Percentiles rank a stretch among this genome's conserved stretches.
phyloP scores from a whole-genome alignment of 92 coral and sea anemone genomes.

The Diadumene lineata region DNA sequence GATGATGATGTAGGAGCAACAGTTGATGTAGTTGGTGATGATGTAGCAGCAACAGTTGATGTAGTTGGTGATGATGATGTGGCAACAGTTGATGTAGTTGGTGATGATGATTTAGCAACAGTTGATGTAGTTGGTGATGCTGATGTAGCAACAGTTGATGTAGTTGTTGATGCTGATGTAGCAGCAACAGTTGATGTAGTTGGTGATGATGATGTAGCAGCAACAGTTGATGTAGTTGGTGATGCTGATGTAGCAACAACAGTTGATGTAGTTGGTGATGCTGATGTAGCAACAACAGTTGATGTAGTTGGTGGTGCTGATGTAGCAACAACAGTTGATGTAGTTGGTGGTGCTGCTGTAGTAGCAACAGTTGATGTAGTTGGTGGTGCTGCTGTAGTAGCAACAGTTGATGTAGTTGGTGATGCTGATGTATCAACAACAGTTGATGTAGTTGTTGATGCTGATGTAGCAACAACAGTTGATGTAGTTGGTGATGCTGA shows the following conservation, averaged over 20 bases:
- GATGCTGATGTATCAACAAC: too few relatives aligned
- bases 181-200: not conserved
- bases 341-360: not conserved
- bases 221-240: not conserved
- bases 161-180: not conserved
- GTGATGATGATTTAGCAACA: too few relatives aligned
- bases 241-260: not conserved
- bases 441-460: too few relatives aligned
- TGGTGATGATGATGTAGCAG: not conserved
- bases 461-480: too few relatives aligned
- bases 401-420: not conserved
- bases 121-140: too few relatives aligned
- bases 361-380: not conserved
- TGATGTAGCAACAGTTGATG: too few relatives aligned
- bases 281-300: not conserved
- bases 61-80: too few relatives aligned
- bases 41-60: not conserved
- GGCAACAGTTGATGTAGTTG: too few relatives aligned
- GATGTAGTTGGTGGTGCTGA: not conserved
- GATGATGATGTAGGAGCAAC: not conserved
- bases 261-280: not conserved
- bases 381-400: not conserved
- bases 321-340: not conserved
- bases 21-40: slow-evolving; percentile 4
- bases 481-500: too few relatives aligned